Base-by-base conservation (phyloP, 2,888 invertebrate species). In the Lottia scabra region DNA sequence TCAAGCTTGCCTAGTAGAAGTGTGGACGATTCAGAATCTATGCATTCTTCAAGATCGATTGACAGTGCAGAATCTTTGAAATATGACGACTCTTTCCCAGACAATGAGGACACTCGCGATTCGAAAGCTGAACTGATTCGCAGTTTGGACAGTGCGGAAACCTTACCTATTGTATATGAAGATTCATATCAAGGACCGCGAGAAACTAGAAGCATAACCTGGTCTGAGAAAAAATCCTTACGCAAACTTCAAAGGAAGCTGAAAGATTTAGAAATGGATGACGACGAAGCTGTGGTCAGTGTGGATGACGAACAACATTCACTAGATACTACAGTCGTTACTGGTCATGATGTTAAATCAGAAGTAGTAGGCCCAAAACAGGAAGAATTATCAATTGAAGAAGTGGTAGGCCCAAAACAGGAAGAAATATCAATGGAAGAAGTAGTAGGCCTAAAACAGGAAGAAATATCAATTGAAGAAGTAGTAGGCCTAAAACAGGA, bases 181-280 rank as follows among this genome's bases (percentile, higher is more conserved):
- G 71, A 76, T 56, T 68, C 71, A 8, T 76, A 76, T 45, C 73
- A 73, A 70, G 73, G 73, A 16, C 67, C 56, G 43, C 30, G 73
- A 19, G 73, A 69, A 13, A 69, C 43, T 26, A 73, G 69, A 16
- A 73, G 71, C 12, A 62, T 67, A 43, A 45, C 73, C 2, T 76
- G 73, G 71, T 65, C 72, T 19, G 73, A 73, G 12, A 73, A 76
- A 56, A 76, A 76, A 48, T 44, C 63, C 43, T 69, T 73, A 3
- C 38, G 73, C 13, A 73, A 76, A 70, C 65, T 76, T 23, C 73
- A 73, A 23, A 68, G 75, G 62, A 76, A 76, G 63, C 62, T 76
- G 5, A 69, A 69, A 8, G 69, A 71, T 38, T 68, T 71, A 13
- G 74, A 74, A 16, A 30, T 71, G 23, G 66, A 45, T n/a, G 74